Base-by-base conservation (phyloP, 2,888 invertebrate genomes). In the Hesperia comma region DNA sequence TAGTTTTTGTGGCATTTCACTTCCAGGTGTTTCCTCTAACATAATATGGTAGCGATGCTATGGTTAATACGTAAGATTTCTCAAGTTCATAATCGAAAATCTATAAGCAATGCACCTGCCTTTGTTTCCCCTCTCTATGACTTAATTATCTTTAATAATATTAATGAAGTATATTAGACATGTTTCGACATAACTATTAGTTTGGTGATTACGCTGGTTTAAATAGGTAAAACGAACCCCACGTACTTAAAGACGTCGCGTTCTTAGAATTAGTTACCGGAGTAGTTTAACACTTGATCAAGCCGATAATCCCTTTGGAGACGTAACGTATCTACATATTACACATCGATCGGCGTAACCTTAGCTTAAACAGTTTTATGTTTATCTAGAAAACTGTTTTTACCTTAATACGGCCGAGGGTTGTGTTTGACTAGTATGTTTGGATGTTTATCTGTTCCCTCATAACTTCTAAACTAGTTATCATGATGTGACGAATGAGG, bases 231-330 rank as follows among this genome's bases (percentile, higher is more conserved):
- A 21, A 21, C 21, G 10, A 51, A 21, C 19, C 51, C 51, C 6
- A 21, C 51, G 21, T 21, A 19, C 4, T 21, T 10, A 12, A 3
- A 21, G 2, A 51, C 19, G 51, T 19, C 51, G 21, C 21, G 4
- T 51, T 43, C 43, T 51, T 21, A 21, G 12, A 43, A 40, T 63
- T 63, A n/a, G 49, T 17, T 56, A 56, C 46, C 56, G 49, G 56
- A 63, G 43, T 26, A 56, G 49, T 46, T 46, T 56, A 56, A 56
- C 21, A 61, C 51, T 53, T 53, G 49, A 49, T 49, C 15, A 49
- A 57, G 46, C 49, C 43, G 32, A 19, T 55, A 33, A 63, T 55
- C 41, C 55, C 63, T 57, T 40, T 8, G 32, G 26, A 19, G 51
- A 41, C 49, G 57, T 57, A 10, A 51, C 2, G 51, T 57, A 40